phyloP scores from a whole-genome alignment of 1,140 invertebrate species.

The Hydropsyche tenuis region DNA sequence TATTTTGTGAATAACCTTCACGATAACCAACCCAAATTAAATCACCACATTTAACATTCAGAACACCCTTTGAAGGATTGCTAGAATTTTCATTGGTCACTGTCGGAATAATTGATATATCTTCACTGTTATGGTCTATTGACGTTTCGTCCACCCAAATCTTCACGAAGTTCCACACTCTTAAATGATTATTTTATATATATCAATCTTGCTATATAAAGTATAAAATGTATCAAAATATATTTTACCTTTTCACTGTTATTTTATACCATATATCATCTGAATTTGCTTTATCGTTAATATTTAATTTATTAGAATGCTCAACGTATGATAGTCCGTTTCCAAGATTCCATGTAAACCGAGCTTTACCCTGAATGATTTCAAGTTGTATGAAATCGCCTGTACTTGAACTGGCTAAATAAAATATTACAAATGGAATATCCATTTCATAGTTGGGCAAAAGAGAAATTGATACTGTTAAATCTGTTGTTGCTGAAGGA shows the following conservation, averaged over 20 bases:
- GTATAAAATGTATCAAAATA: slow-evolving; percentile 4
- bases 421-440: slow-evolving; percentile 43
- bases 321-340: slow-evolving; percentile 69
- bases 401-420: slow-evolving; percentile 58
- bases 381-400: slow-evolving; percentile 82
- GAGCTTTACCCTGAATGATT: slow-evolving; percentile 76
- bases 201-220: slow-evolving; percentile 9
- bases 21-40: slow-evolving; percentile 51
- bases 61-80: slow-evolving; percentile 49
- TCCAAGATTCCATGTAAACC: slow-evolving; percentile 80
- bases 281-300: slow-evolving; percentile 38
- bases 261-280: slow-evolving; percentile 58
- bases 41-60: slow-evolving; percentile 50
- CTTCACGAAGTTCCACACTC: slow-evolving; percentile 56
- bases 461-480: slow-evolving; percentile 73
- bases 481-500: slow-evolving; percentile 73
- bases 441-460: slow-evolving; percentile 55
- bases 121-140: slow-evolving; percentile 10
- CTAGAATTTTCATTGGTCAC: slow-evolving; percentile 52
- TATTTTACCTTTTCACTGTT: slow-evolving; percentile 57
- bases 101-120: background rate
- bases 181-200: slow-evolving; percentile 42
- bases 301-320: slow-evolving; percentile 61
- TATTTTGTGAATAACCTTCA: slow-evolving; percentile 56
- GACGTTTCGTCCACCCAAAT: slow-evolving; percentile 52